A percentile compares a stretch with the other conserved stretches of the same genome.
Evolutionary conservation across 2,797 vertebrate species (phyloP).

Genomic region (Brotula barbata): DNA sequence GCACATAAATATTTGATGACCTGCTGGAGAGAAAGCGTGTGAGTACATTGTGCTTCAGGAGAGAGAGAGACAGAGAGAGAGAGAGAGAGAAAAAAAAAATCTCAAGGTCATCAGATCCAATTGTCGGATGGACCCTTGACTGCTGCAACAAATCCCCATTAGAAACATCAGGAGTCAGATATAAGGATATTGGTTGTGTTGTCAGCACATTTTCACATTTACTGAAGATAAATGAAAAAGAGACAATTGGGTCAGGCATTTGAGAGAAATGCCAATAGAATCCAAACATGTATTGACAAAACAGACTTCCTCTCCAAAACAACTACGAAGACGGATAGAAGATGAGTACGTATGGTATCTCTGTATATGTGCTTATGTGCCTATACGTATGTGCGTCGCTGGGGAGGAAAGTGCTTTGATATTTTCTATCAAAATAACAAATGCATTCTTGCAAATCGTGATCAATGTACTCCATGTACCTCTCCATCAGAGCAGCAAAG

Average conservation of each 20-base stretch:
- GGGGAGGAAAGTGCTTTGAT: constrained; percentile 32
- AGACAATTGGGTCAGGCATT: constrained; percentile 39
- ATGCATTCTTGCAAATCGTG: constrained; percentile 46
- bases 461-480: constrained; percentile 49
- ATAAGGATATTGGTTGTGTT: constrained; percentile 27
- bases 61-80: no score
- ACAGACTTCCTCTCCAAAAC: constrained; percentile 22
- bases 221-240: constrained; percentile 60
- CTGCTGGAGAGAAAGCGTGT: constrained; percentile 47
- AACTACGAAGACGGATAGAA: constrained; percentile 1
- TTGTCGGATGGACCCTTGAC: constrained; percentile 57
- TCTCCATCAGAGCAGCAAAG: constrained; percentile 47
- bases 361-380: neutral
- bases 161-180: constrained; percentile 37
- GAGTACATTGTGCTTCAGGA: constrained; percentile 42
- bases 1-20: constrained; percentile 67
- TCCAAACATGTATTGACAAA: constrained; percentile 30
- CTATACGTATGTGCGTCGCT: neutral
- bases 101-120: constrained; percentile 72
- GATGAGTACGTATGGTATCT: constrained; percentile 11
- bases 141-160: constrained; percentile 53
- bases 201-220: constrained; percentile 63
- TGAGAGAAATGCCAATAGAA: constrained; percentile 40
- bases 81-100: no score
- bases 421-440: neutral